These are phyloP conservation scores for Carassius carassius DNA, from an alignment of 2,113 vertebrate genomes.

Conservation along the genomic window DNA sequence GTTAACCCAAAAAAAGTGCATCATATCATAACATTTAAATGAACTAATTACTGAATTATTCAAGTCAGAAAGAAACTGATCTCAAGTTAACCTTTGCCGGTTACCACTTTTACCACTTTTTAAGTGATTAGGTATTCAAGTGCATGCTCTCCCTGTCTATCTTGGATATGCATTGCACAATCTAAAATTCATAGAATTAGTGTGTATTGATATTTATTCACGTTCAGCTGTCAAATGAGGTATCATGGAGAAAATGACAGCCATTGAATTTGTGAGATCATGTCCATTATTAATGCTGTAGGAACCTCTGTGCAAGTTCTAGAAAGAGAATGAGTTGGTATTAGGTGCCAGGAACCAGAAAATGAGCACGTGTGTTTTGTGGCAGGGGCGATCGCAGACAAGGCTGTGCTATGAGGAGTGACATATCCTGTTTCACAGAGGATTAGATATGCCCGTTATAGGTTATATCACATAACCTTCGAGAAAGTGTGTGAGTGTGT, in stretches of 20 bases:
- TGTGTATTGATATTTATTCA: neutral
- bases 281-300: neutral
- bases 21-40: neutral
- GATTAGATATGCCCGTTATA: conserved; percentile 42
- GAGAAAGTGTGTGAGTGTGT: conserved; percentile 34
- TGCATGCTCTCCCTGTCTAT: neutral
- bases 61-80: neutral
- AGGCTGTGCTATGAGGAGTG: conserved; percentile 32
- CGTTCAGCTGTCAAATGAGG: neutral
- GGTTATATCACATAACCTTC: conserved; percentile 39
- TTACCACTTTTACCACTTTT: too few species aligned
- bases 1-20: neutral
- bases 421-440: conserved; percentile 46
- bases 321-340: neutral
- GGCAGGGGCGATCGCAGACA: neutral
- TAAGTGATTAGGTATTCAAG: too few species aligned
- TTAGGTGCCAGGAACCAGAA: conserved; percentile 6
- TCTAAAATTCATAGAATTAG: neutral
- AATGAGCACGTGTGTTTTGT: neutral
- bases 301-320: neutral
- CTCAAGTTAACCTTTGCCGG: too few species aligned
- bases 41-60: neutral
- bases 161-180: neutral
- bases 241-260: neutral
- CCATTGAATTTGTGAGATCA: too few species aligned